Percentiles rank a stretch among this genome's conserved stretches.
Evolutionary conservation across 2,888 invertebrate genomes (phyloP).

Genomic region (Artemia sinica): DNA sequence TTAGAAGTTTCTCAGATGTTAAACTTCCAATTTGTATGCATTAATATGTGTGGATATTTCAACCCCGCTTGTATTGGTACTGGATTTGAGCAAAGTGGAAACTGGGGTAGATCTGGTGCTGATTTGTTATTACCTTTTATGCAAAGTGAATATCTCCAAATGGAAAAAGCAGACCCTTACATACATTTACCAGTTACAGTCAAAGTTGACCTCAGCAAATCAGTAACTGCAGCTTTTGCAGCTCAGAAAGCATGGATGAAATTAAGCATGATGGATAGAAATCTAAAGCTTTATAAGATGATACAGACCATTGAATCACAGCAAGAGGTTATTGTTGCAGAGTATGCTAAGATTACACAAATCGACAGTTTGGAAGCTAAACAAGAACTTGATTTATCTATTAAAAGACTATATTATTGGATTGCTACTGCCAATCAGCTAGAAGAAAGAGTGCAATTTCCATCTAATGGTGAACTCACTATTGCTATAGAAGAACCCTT

Average conservation of each 20-base stretch:
- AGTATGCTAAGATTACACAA: conserved; percentile 30
- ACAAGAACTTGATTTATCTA: conserved; percentile 30
- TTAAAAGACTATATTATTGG: conserved; percentile 34
- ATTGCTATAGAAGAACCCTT: conserved; percentile 33
- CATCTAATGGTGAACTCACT: conserved; percentile 32
- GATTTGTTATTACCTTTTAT: conserved; percentile 23
- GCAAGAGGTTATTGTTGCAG: conserved; percentile 29
- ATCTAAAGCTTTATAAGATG: conserved; percentile 34
- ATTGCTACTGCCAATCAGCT: conserved; percentile 34
- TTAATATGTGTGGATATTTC: conserved; percentile 38
- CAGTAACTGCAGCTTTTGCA: conserved; percentile 25
- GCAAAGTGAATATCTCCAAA: background rate
- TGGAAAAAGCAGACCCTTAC: no score
- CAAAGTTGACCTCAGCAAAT: conserved; percentile 22
- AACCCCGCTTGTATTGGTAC: conserved; percentile 37
- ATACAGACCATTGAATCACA: conserved; percentile 33
- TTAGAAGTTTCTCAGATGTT: conserved; percentile 38
- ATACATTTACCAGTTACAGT: background rate
- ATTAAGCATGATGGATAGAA: conserved; percentile 31
- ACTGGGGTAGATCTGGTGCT: conserved; percentile 36
- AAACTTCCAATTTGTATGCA: conserved; percentile 39
- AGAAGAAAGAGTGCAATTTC: conserved; percentile 33
- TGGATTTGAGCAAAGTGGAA: conserved; percentile 37
- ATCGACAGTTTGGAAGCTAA: background rate
- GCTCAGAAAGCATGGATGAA: conserved; percentile 32